These are phyloP conservation scores for Datnioides undecimradiatus DNA, from an alignment of 2,113 vertebrate species.

Conservation along the genomic window DNA sequence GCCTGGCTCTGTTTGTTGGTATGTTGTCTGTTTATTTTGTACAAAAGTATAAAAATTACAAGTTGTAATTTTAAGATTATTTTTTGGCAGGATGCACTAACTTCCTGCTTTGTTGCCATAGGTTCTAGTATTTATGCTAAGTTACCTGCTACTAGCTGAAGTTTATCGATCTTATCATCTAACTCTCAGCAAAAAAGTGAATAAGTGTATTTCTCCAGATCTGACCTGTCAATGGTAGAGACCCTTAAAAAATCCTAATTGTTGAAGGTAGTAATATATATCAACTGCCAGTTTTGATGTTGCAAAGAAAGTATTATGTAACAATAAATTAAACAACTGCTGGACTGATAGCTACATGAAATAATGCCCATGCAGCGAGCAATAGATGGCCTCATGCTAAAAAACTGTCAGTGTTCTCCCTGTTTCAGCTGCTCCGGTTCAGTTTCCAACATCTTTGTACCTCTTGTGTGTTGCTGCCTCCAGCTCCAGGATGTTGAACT, in stretches of 20 bases:
- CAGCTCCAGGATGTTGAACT: constrained; percentile 96
- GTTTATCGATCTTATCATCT: too few relatives aligned
- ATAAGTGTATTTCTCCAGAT: too few relatives aligned
- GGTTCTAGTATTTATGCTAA: not conserved
- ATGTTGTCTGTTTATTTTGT: not conserved
- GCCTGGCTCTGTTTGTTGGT: not conserved
- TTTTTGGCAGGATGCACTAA: not conserved
- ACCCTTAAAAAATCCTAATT: too few relatives aligned
- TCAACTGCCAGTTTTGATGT: too few relatives aligned
- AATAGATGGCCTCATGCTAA: not conserved
- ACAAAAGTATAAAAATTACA: not conserved
- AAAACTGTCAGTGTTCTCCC: too few relatives aligned
- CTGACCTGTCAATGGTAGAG: too few relatives aligned
- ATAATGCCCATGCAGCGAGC: not conserved
- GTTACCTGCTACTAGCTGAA: not conserved
- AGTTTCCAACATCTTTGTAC: constrained; percentile 63
- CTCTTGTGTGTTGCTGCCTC: constrained; percentile 96
- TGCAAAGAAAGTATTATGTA: not conserved
- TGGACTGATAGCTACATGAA: not conserved
- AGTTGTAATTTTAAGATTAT: not conserved
- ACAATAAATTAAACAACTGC: not conserved
- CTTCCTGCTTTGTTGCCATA: not conserved
- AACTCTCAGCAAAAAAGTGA: too few relatives aligned
- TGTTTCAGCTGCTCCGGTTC: not conserved
- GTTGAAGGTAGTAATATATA: not conserved